Base-by-base conservation (phyloP, 2,113 vertebrate species). In the Ursus arctos region DNA sequence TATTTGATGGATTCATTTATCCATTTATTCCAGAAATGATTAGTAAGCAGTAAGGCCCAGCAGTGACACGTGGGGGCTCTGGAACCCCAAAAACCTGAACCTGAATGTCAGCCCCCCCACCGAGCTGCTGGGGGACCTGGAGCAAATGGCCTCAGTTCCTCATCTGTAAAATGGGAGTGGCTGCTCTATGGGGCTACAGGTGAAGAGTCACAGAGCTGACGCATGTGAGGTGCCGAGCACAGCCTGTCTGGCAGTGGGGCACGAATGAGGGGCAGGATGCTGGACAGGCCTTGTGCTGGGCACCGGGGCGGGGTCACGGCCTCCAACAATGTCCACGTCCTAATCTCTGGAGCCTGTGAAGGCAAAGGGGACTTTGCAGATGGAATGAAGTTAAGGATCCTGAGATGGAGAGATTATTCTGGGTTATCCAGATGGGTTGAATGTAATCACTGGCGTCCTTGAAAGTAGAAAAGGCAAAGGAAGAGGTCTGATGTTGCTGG, bases 171-270 rank as follows among this genome's bases (percentile, higher is more conserved):
- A 57, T 65, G 57, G 84, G 88, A 16, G 33, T 4, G 13, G 95
- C 57, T 31, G 4, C 12, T 11, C 69, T 7, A 3, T 1, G 24
- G 67, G 31, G 49, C 16, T 49, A 55, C 11, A 4, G 33, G 1
- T 6, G 53, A 53, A 24, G 4, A 40, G 22, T 16, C 7, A 9
- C 12, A 2, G 61, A 81, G 85, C 49, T 26, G 31, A 43, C 8
- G 1, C 18, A 6, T 3, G 4, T 11, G 8, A 13, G 31, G 90
- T 1, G 0, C 24, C 4, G 31, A 77, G 33, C n/a, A 53, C 13
- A 36, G 36, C 5, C 49, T 40, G 40, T 33, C 40, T 0, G 11
- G 40, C 1, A 28, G 24, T 0, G 28, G 49, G 57, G 16, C 57
- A 31, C 49, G 31, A 21, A 1, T 0, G 1, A 26, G 65, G 21